Conservation (phyloP, 2,888 invertebrate genomes). For the Artemia sp. region DNA sequence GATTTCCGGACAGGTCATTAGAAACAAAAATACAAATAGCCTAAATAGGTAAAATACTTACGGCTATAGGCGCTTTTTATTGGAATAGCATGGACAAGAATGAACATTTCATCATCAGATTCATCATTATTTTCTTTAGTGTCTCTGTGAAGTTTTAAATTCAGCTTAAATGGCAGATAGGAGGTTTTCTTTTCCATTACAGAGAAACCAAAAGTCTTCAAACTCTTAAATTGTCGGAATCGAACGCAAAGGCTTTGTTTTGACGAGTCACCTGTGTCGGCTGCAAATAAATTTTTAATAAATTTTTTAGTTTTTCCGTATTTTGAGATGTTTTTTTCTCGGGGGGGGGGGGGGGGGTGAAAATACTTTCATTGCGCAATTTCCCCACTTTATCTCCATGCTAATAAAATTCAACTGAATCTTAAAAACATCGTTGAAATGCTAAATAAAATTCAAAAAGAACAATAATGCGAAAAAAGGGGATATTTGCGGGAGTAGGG, state of each 20-base stretch:
- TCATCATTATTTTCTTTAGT: constrained; percentile 16
- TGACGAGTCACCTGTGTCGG: background rate
- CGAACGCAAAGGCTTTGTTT: constrained; percentile 38
- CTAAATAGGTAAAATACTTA: constrained; percentile 32
- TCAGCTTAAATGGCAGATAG: constrained; percentile 54
- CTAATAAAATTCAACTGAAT: no score
- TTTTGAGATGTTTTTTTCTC: no score
- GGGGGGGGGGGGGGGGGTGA: no score
- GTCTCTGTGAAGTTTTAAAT: constrained; percentile 44
- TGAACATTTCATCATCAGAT: constrained; percentile 38
- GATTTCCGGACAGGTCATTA: no score
- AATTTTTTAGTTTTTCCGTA: no score
- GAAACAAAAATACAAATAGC: no score
- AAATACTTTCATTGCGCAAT: no score
- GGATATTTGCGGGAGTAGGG: no score
- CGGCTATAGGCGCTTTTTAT: constrained; percentile 59
- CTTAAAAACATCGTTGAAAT: no score
- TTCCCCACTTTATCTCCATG: no score
- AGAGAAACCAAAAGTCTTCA: constrained; percentile 43
- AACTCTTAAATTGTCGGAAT: constrained; percentile 47
- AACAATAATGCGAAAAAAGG: no score
- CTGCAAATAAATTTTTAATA: background rate
- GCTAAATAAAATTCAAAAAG: no score
- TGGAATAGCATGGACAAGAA: constrained; percentile 54
- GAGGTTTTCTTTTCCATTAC: constrained; percentile 40